Evolutionary conservation across 1,140 invertebrate genomes (phyloP), one percentile per base, ranked within the genome.

Genomic region (Orius insidiosus): DNA sequence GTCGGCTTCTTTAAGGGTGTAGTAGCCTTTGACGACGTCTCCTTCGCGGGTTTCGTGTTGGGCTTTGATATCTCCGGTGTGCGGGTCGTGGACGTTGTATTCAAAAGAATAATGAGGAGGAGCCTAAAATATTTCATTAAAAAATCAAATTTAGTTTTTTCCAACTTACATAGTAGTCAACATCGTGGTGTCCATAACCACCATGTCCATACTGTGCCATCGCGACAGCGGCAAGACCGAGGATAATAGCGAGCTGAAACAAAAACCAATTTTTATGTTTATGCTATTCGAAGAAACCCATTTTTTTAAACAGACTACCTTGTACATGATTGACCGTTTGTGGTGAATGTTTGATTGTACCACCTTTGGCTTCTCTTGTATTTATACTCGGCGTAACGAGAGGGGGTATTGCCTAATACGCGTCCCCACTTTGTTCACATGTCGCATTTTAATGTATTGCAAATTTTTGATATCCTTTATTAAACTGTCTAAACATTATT

Each of bases 1-100:
- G 50, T 81, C 78, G 11, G 78, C 68, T 55, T 81, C 73, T 35
- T 71, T 59, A 36, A 76, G 63, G 41, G 40, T 68, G 59, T 72
- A 74, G 2, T 63, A 67, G 1, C 68, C 68, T 33, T 66, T 65
- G 24, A 56, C 55, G 11, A 42, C 42, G 41, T 53, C 53, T 8
- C 55, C 55, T 19, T 53, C 53, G 3, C 55, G 45, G 38, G 48
- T 38, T 38, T 63, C 61, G 51, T 55, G 55, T 49, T 61, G 60
- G 43, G 51, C 53, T 24, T 63, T 56, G 32, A 58, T 49, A 43
- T 63, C 60, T 30, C 59, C 58, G 33, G 56, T 56, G 39, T 60
- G 54, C 3, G 51, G 52, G 43, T 63, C 59, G 47, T 60, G 55
- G 13, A 63, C 61, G 24, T 52, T 56, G 52, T 63, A 63, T 47